These are phyloP conservation scores for Diprion similis DNA, from an alignment of 1,140 invertebrate genomes.

Conservation along the genomic window DNA sequence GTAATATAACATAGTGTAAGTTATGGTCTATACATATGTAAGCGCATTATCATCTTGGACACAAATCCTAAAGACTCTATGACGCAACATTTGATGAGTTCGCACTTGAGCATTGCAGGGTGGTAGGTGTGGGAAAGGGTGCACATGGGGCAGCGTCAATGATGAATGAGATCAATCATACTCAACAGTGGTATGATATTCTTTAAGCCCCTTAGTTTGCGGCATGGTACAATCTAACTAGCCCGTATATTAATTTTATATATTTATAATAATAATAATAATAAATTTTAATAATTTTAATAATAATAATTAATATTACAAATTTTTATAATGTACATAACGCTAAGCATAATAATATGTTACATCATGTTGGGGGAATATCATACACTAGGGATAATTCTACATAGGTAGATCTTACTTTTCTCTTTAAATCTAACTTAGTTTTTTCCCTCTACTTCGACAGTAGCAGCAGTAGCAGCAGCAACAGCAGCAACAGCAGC, in stretches of 20 bases:
- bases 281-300: conserved; percentile 43
- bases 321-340: conserved; percentile 53
- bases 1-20: conserved; percentile 41
- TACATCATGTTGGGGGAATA: conserved; percentile 55
- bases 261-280: conserved; percentile 26
- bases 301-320: conserved; percentile 51
- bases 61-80: conserved; percentile 50
- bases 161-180: conserved; percentile 60
- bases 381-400: conserved; percentile 57
- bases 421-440: conserved; percentile 24
- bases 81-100: conserved; percentile 29
- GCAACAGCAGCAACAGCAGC: conserved; percentile 46
- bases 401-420: conserved; percentile 43
- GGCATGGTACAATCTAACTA: conserved; percentile 49
- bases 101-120: conserved; percentile 6
- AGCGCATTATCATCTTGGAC: conserved; percentile 56
- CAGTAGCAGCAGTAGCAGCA: conserved; percentile 32
- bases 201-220: conserved; percentile 38
- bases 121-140: conserved; percentile 2
- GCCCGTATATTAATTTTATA: conserved; percentile 36
- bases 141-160: conserved; percentile 47
- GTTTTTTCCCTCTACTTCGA: conserved; percentile 34
- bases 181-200: conserved; percentile 41
- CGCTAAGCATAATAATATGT: conserved; percentile 51
- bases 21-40: conserved; percentile 53